Conservation (phyloP, 2,113 vertebrate species). For the Chaenogobius annularis region DNA sequence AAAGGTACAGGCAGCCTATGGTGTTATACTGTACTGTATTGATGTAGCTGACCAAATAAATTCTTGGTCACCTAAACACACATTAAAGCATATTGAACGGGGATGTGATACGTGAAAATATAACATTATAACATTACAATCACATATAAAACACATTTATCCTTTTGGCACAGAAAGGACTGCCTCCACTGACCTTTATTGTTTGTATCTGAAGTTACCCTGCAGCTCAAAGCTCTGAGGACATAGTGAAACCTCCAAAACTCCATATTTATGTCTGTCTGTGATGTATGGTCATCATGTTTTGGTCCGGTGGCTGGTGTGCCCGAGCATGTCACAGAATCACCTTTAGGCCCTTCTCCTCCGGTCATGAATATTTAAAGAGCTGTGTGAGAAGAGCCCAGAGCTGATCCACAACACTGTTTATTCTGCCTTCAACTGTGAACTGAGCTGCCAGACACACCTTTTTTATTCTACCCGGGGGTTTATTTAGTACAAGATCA, state of each 20-base stretch:
- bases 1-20: too few species aligned
- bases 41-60: too few species aligned
- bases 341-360: slow-evolving; percentile 20
- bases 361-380: slow-evolving; percentile 37
- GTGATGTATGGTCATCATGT: slow-evolving; percentile 25
- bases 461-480: neutral
- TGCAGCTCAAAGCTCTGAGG: neutral
- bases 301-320: slow-evolving; percentile 11
- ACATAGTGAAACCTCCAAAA: slow-evolving; percentile 7
- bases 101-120: neutral
- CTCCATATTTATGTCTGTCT: slow-evolving; percentile 23
- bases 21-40: too few species aligned
- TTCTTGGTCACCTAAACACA: too few species aligned
- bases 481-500: neutral
- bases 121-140: neutral
- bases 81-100: too few species aligned
- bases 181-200: neutral
- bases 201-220: neutral
- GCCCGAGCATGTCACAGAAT: slow-evolving; percentile 17
- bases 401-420: slow-evolving; percentile 7
- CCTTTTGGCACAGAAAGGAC: neutral
- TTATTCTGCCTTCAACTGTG: slow-evolving; percentile 16
- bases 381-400: slow-evolving; percentile 5
- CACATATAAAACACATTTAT: neutral
- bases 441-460: neutral